A percentile compares a stretch with the other conserved stretches of the same genome.
phyloP scores from a whole-genome alignment of 1,140 invertebrate species.

The Drosophila oshimai region DNA sequence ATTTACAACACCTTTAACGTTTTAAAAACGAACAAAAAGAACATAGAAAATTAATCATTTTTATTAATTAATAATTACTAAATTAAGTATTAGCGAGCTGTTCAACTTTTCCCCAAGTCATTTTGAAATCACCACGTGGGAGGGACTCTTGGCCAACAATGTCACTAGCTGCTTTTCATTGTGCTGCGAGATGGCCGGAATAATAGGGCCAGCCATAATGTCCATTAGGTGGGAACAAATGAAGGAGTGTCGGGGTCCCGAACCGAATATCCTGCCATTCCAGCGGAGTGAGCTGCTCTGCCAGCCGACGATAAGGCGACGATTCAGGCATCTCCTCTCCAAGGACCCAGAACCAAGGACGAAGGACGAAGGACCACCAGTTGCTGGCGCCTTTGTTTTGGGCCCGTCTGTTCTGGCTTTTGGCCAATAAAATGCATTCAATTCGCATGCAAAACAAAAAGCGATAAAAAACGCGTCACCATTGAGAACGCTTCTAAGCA shows the following conservation, averaged over 20 bases:
- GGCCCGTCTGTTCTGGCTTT: conserved; percentile 39
- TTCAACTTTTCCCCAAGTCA: too few species aligned
- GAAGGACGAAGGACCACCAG: conserved; percentile 29
- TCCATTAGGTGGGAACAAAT: conserved; percentile 75
- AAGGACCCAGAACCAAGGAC: background rate
- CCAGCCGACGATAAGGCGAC: conserved; percentile 54
- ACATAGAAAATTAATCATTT: too few species aligned
- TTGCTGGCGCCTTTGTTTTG: conserved; percentile 57
- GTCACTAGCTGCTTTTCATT: conserved; percentile 31
- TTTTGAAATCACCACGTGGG: background rate
- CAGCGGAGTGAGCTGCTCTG: conserved; percentile 33
- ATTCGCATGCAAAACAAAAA: conserved; percentile 75
- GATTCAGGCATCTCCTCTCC: background rate
- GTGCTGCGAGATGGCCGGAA: conserved; percentile 42
- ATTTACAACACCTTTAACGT: too few species aligned
- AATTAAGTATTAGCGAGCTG: too few species aligned
- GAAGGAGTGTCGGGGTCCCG: conserved; percentile 27
- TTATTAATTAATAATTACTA: too few species aligned
- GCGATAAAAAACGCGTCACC: conserved; percentile 71
- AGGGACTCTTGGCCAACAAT: background rate
- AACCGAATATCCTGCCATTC: background rate
- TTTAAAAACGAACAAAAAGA: too few species aligned
- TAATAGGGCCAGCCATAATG: conserved; percentile 68
- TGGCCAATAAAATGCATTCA: conserved; percentile 77
- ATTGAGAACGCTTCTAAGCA: conserved; percentile 80